Base-by-base conservation (phyloP, 2,888 invertebrate genomes). In the Eugnorisma glareosa region DNA sequence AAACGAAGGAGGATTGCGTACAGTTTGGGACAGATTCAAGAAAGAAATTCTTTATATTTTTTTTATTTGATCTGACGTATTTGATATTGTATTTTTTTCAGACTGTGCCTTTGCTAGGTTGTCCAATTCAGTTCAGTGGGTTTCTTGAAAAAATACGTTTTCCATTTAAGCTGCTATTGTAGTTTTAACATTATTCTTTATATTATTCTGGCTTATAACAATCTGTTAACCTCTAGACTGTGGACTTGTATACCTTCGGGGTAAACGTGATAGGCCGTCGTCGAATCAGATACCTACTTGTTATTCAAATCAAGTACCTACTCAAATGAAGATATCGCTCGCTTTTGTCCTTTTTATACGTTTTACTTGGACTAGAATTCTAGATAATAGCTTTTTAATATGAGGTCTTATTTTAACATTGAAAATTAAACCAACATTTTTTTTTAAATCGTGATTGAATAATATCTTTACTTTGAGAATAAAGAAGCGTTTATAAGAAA, bases 1-100 rank as follows among this genome's bases (percentile, higher is more conserved):
- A 89, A 85, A 88, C 73, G 73, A 67, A 48, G 31, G 74, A 74
- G 51, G 70, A 86, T 84, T 81, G 75, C 75, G 72, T 77, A 70
- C 72, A 67, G 67, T 85, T 79, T 43, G 80, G 75, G 86, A 80
- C 77, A 84, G 79, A 81, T 86, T 77, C 67, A 28, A 68, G 67
- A 69, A 67, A 70, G 67, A 81, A 73, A 77, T 79, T 71, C 70
- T 75, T 76, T 75, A 31, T 66, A 59, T 73, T 79, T 64, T 73
- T 79, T 64, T 68, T 79, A 82, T 85, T 81, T 76, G 67, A 67
- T 79, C 28, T 57, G 40, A 68, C 18, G 54, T 74, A 40, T 78
- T 64, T 45, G 70, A 63, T 37, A 64, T 72, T 64, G 64, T 77
- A 67, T 64, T 75, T 57, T 81, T 61, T 31, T 31, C 59, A 57